phyloP scores from a whole-genome alignment of 23 tunicate genomes.

The Ascidia mentula region DNA sequence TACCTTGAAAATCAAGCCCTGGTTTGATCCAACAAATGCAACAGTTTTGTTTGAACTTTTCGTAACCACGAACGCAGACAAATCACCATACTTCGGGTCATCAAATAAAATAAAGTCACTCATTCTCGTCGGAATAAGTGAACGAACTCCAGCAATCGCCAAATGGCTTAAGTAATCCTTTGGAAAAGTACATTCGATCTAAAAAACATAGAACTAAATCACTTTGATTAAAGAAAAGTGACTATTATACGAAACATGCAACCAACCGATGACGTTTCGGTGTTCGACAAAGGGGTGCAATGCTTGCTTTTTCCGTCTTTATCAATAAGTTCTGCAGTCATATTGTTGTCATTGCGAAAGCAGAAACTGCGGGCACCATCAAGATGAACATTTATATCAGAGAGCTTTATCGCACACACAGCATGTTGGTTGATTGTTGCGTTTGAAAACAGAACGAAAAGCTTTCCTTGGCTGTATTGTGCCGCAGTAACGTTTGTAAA shows the following conservation, averaged over 20 bases:
- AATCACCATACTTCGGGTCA: not conserved
- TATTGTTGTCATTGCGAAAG: not conserved
- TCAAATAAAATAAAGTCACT: not conserved
- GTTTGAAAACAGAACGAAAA: slow-evolving; percentile 15
- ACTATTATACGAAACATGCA: not conserved
- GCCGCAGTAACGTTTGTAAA: slow-evolving; percentile 30
- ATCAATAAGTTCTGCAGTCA: not conserved
- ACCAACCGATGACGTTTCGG: not conserved
- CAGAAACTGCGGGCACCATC: not conserved
- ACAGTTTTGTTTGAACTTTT: not conserved
- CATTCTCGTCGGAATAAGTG: not conserved
- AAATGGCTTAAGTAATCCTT: not conserved
- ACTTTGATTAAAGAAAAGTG: not conserved
- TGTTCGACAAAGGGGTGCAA: not conserved
- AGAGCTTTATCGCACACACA: slow-evolving; percentile 3
- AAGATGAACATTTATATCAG: slow-evolving; percentile 18
- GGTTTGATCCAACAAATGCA: not conserved
- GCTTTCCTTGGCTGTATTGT: slow-evolving; percentile 2
- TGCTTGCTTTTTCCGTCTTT: not conserved
- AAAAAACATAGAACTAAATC: not conserved
- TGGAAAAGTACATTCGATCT: not conserved
- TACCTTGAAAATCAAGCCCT: not conserved
- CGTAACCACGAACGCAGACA: not conserved
- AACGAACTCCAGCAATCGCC: not conserved
- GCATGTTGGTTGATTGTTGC: not conserved